Conservation (phyloP, 2,888 invertebrate genomes). For the Epicampocera succincta region DNA sequence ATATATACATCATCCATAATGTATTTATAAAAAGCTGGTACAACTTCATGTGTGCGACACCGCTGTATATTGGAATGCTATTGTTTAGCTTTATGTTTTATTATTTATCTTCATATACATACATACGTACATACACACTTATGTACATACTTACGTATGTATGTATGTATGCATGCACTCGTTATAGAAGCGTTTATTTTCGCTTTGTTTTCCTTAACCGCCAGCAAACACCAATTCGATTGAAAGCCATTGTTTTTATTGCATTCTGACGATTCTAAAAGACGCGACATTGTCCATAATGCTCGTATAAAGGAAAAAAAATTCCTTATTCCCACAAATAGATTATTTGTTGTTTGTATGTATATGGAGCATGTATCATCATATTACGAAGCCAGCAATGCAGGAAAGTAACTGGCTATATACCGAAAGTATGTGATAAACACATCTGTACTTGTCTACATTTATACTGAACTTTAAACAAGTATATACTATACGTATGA, state of each 20-base stretch:
- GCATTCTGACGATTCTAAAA: slow-evolving; percentile 46
- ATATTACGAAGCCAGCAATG: too few species aligned
- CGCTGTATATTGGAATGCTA: slow-evolving; percentile 46
- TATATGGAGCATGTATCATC: too few species aligned
- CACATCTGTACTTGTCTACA: too few species aligned
- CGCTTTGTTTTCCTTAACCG: background rate
- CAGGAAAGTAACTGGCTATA: too few species aligned
- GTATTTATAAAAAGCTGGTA: slow-evolving; percentile 13
- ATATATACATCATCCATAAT: background rate
- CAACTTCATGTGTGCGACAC: slow-evolving; percentile 25
- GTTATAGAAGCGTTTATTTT: background rate
- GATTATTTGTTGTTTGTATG: background rate
- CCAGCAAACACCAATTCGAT: slow-evolving; percentile 20
- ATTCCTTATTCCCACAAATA: slow-evolving; percentile 1
- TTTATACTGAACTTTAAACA: too few species aligned
- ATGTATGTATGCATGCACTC: background rate
- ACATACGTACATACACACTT: background rate
- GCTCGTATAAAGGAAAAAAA: slow-evolving; percentile 44
- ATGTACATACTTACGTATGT: too few species aligned
- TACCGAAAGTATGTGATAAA: too few species aligned
- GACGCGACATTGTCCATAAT: slow-evolving; percentile 59
- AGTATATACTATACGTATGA: too few species aligned
- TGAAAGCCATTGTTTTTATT: slow-evolving; percentile 45
- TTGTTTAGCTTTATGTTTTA: slow-evolving; percentile 38
- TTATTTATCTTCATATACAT: slow-evolving; percentile 6